Base-by-base conservation (phyloP, 2,888 invertebrate genomes). In the Creontiades dilutus region DNA sequence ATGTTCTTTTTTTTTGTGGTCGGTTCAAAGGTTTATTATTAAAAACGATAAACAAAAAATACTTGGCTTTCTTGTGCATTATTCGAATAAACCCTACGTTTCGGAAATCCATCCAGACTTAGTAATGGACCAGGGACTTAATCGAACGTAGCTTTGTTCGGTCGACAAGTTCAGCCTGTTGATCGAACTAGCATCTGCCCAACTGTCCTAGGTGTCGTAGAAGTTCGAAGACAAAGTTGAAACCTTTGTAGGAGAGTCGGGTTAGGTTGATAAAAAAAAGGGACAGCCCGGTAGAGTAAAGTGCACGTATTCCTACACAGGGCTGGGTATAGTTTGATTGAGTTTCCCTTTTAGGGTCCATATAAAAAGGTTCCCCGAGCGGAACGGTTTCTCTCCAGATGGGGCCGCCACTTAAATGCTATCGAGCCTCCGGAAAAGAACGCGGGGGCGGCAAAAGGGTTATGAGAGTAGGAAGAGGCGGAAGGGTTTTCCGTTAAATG, bases 401-500 rank as follows among this genome's bases (percentile, higher is more conserved):
- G 68, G 68, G 68, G 68, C 19, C 68, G n/a, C 23, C 68, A 23
- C 68, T 68, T 68, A 23, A 68, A 68, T 23, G 68, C 68, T 68
- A 68, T 68, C 68, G 68, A 23, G 23, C 68, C 68, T 68, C 37
- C 68, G 68, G 23, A 68, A 68, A 68, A 68, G 68, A 68, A 68
- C 68, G 19, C 19, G 4, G 68, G 23, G 23, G n/a, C 0, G 19
- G 61, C 19, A 12, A 27, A 57, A 37, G 37, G 37, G 52, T 52
- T 61, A n/a, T n/a, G n/a, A 11, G 19, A 11, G 68, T 23, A 23
- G 37, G 61, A n/a, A 57, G 19, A 16, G 19, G 61, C 23, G 61
- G n/a, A n/a, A 23, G 23, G 27, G 23, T 23, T 23, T 23, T 11
- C 13, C 68, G 68, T 68, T 68, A 68, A 68, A 68, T 68, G 68